These are phyloP conservation scores for Entosphenus tridentatus DNA, from an alignment of 2,113 vertebrate species.

Conservation along the genomic window DNA sequence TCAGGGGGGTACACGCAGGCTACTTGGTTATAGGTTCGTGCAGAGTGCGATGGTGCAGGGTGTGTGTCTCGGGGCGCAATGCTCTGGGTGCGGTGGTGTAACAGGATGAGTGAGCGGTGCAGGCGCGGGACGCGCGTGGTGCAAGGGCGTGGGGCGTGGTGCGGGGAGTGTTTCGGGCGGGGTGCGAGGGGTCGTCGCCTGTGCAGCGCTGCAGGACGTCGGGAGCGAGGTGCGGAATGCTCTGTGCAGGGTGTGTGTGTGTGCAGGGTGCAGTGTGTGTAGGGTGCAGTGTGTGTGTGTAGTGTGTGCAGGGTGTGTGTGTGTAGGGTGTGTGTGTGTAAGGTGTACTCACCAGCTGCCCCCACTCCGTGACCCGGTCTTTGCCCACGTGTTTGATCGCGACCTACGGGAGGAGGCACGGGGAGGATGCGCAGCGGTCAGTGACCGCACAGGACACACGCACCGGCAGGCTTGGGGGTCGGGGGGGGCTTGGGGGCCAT, in stretches of 20 bases:
- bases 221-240: background rate
- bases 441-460: background rate
- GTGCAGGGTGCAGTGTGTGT: too few relatives aligned
- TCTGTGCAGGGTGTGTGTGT: background rate
- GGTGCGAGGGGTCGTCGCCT: background rate
- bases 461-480: background rate
- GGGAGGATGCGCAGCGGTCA: background rate
- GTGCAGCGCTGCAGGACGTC: background rate
- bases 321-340: background rate
- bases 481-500: background rate
- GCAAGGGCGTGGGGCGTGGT: too few relatives aligned
- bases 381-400: slow-evolving; percentile 77
- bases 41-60: too few relatives aligned
- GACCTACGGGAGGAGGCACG: slow-evolving; percentile 48
- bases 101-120: too few relatives aligned
- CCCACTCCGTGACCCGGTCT: slow-evolving; percentile 78
- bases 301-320: slow-evolving; percentile 5
- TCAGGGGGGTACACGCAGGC: too few relatives aligned
- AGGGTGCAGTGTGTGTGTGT: background rate
- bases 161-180: too few relatives aligned
- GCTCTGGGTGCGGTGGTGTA: too few relatives aligned
- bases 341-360: slow-evolving; percentile 45
- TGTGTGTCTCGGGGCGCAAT: too few relatives aligned
- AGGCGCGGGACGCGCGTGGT: too few relatives aligned
- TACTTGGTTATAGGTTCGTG: too few relatives aligned